Base-by-base conservation (phyloP, 1,140 invertebrate genomes). In the Brachionus manjavacas region DNA sequence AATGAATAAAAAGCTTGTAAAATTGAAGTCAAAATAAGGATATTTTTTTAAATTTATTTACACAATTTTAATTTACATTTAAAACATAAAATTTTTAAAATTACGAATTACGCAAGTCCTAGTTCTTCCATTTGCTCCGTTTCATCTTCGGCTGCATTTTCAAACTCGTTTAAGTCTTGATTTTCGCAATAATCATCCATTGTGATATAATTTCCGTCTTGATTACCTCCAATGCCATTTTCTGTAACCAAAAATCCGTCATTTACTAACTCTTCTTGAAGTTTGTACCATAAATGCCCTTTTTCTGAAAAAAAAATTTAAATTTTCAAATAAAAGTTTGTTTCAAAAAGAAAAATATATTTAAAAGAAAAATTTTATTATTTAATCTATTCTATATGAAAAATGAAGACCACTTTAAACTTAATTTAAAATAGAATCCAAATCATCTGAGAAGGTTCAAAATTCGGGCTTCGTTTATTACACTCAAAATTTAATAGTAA, bases 261-360 rank as follows among this genome's bases (percentile, higher is more conserved):
- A 41, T 35, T 41, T 16, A 72, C 6, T n/a, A 72, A 72, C 39
- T 72, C 68, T 41, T 72, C 68, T 41, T 72, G 68, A 6, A 72
- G 35, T n/a, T 72, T 72, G 35, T 72, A 39, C 28, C 35, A 72
- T 16, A 72, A 72, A 72, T 72, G 68, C 8, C 68, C 68, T 41
- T 20, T 72, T 72, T 72, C 68, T 72, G 11, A 41, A 70, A 70
- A 35, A 70, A n/a, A 46, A 46, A 7, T 46, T 46, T 46, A 46
- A 4, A 31, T 31, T 31, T 4, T 3, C 28, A 31, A 31, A 46
- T n/a, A 46, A 46, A 46, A 12, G 9, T 46, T 14, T 46, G 14
- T 12, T 46, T 46, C 14, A 14, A 46, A 3, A 11, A 46, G 3
- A 46, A 12, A 46, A 46, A 46, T n/a, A n/a, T n/a, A 46, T 4